Percentiles rank a stretch among this genome's conserved stretches.
These are phyloP conservation scores for Suricata suricatta DNA, from an alignment of 2,113 vertebrate species.

Conservation along the genomic window DNA sequence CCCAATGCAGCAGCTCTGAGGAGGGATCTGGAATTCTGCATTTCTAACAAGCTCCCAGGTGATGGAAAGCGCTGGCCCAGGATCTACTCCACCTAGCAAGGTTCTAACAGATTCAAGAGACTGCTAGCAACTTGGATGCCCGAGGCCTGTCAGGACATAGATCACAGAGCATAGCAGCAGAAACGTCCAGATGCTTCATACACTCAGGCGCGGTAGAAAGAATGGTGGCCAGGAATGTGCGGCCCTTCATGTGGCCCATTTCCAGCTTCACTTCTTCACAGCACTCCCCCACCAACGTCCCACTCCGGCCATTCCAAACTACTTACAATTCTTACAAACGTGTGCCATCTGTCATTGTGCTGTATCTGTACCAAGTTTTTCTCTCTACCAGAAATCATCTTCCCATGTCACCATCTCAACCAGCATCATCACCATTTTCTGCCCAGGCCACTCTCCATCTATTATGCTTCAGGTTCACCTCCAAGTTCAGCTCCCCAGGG, in stretches of 20 bases:
- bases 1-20: not conserved
- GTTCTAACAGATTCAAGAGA: not conserved
- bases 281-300: not conserved
- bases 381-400: not conserved
- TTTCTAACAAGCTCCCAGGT: not conserved
- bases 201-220: not conserved
- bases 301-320: not conserved
- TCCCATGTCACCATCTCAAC: not conserved
- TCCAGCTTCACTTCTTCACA: not conserved
- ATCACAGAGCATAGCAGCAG: not conserved
- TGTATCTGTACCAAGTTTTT: not conserved
- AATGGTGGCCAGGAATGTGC: not conserved
- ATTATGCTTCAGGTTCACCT: not conserved
- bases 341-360: not conserved
- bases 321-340: not conserved
- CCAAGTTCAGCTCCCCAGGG: not conserved
- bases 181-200: not conserved
- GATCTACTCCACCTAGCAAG: not conserved
- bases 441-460: not conserved
- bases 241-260: not conserved
- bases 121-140: not conserved
- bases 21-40: not conserved
- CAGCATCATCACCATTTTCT: not conserved
- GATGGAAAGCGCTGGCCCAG: not conserved
- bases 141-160: not conserved